Evolutionary conservation across 2,113 vertebrate genomes (phyloP), one percentile per base, ranked within the genome.

Genomic region (Ctenomys sociabilis): DNA sequence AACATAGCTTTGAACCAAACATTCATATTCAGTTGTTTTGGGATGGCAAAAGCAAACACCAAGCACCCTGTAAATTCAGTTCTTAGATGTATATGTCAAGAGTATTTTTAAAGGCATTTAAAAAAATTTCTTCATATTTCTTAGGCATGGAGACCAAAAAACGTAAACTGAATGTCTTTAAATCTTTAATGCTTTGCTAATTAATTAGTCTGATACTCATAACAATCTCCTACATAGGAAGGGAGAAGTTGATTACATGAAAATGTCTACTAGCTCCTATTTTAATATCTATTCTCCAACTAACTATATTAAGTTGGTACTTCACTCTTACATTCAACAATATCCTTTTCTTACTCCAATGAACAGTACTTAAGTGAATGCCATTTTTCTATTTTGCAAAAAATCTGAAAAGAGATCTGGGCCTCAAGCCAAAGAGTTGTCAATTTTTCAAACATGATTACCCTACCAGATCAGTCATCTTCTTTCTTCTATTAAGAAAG

Each of bases 361-460:
- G 66, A 96, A 85, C 13, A 97, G 85, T 75, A 49, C 17, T 57
- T 49, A 97, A 85, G 43, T 83, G 30, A 64, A 52, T 90, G 11
- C 11, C 16, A 68, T 81, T 85, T 96, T 92, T 61, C 59, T 93
- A 40, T 75, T 96, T 96, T 57, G 88, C 64, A 94, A 80, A 92
- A 75, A 96, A 96, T 84, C 24, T 40, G 64, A 95, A 80, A 37
- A 97, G 96, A 70, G 43, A 97, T 90, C 11, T 43, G 4, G 17
- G 54, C 81, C 78, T 40, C 26, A 21, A n/a, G 17, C 49, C 61
- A 97, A 93, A 94, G 22, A 90, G 49, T 52, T 96, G 68, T 57
- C 82, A 61, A n/a, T 90, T 94, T 63, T 93, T 92, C 75, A 95
- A 96, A 96, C 32, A 57, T 92, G 87, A 85, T 43, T 14, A 93